phyloP scores from a whole-genome alignment of 1,140 invertebrate genomes.

The Lepidotrigona ventralis region DNA sequence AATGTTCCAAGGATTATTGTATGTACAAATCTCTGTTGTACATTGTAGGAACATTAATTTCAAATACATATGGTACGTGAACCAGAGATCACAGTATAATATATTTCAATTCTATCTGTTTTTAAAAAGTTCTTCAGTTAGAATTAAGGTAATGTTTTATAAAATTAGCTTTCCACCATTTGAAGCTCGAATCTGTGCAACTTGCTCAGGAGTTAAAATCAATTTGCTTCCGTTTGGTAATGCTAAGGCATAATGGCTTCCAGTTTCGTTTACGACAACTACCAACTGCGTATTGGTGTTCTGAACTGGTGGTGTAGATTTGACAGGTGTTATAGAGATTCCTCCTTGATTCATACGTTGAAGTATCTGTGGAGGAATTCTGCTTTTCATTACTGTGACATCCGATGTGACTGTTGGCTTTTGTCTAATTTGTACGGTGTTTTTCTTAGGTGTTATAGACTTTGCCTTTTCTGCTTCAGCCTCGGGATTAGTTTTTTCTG shows the following conservation, averaged over 20 bases:
- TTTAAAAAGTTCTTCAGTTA: background rate
- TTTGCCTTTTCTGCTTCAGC: constrained; percentile 8
- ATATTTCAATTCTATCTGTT: background rate
- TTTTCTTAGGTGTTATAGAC: background rate
- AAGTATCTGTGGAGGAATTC: constrained; percentile 71
- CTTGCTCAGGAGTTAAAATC: constrained; percentile 77
- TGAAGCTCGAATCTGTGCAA: constrained; percentile 77
- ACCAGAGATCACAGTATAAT: background rate
- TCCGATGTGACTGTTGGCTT: constrained; percentile 62
- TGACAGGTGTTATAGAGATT: constrained; percentile 76
- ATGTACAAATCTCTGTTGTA: background rate
- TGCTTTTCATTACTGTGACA: constrained; percentile 50
- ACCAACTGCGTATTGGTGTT: constrained; percentile 69
- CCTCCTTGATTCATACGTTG: constrained; percentile 75
- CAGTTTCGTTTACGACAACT: constrained; percentile 78
- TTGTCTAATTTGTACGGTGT: background rate
- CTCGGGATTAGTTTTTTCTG: constrained; percentile 58
- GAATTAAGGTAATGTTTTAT: constrained; percentile 50
- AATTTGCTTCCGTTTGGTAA: constrained; percentile 77
- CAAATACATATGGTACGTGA: background rate
- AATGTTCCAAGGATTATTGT: background rate
- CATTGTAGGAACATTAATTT: constrained; percentile 24
- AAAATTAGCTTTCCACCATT: constrained; percentile 76
- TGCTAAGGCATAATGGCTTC: constrained; percentile 77
- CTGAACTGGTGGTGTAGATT: constrained; percentile 48